A percentile compares a stretch with the other conserved stretches of the same genome.
Conservation (phyloP, 2,888 invertebrate species). For the Mystacides longicornis region DNA sequence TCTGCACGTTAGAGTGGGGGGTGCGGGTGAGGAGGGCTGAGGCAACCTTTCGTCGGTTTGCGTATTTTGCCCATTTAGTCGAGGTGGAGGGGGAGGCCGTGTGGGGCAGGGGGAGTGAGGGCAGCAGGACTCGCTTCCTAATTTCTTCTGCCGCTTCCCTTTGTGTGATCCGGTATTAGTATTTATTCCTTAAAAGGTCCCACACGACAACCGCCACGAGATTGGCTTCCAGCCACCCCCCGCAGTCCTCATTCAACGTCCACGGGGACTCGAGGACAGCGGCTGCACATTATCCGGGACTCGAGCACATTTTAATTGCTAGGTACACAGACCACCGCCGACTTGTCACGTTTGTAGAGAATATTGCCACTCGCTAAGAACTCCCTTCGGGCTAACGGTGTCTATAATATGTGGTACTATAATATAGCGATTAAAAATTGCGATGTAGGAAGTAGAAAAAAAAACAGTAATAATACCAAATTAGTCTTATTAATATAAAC, state of each 20-base stretch:
- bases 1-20: slow-evolving; percentile 37
- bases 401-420: too few relatives aligned
- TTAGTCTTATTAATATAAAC: too few relatives aligned
- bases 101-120: neutral
- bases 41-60: slow-evolving; percentile 22
- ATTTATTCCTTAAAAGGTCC: slow-evolving; percentile 23
- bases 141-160: slow-evolving; percentile 24
- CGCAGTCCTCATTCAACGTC: too few relatives aligned
- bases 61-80: slow-evolving; percentile 23
- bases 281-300: too few relatives aligned
- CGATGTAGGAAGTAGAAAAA: too few relatives aligned
- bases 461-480: too few relatives aligned
- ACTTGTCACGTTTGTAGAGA: too few relatives aligned
- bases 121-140: slow-evolving; percentile 15
- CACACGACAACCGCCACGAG: slow-evolving; percentile 19
- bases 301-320: too few relatives aligned
- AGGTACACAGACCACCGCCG: too few relatives aligned
- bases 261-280: neutral
- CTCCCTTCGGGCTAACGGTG: too few relatives aligned
- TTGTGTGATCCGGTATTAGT: slow-evolving; percentile 24
- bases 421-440: too few relatives aligned
- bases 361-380: too few relatives aligned
- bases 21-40: slow-evolving; percentile 36
- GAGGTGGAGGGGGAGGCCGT: slow-evolving; percentile 14
- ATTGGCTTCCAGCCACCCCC: slow-evolving; percentile 18